Conservation (phyloP, 2,888 invertebrate genomes). For the Liopterus haemorrhoidalis region DNA sequence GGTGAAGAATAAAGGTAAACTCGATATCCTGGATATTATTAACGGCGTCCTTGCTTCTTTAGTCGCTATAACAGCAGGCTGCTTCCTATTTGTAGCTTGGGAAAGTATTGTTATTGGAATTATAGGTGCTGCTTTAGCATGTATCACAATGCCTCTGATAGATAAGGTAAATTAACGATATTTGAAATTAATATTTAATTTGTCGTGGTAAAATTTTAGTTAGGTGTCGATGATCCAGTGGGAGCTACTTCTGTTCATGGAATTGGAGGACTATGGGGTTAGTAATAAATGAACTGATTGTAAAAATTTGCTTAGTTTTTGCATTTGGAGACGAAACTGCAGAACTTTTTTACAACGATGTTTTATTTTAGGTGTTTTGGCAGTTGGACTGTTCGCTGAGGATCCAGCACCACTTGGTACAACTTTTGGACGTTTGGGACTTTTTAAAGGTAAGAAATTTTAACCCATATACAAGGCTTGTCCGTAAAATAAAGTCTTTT, state of each 20-base stretch:
- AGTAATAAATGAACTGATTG: too few species aligned
- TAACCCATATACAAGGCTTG: neutral
- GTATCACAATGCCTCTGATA: conserved; percentile 65
- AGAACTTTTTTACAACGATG: neutral
- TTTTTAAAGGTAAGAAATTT: conserved; percentile 61
- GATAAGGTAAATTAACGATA: conserved; percentile 49
- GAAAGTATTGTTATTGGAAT: conserved; percentile 77
- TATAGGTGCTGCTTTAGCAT: conserved; percentile 70
- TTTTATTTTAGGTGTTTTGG: conserved; percentile 64
- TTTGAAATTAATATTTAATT: neutral
- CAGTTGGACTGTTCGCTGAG: conserved; percentile 85
- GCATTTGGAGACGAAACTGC: neutral
- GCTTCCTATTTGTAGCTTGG: conserved; percentile 77
- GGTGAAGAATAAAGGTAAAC: conserved; percentile 59
- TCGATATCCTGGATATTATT: conserved; percentile 80
- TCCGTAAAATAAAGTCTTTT: neutral
- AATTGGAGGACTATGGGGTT: conserved; percentile 67
- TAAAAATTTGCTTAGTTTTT: neutral
- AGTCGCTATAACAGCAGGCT: conserved; percentile 84
- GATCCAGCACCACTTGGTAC: conserved; percentile 75
- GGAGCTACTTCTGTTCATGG: conserved; percentile 88
- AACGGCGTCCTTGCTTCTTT: conserved; percentile 83
- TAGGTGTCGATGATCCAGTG: conserved; percentile 84
- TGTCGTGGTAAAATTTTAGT: conserved; percentile 34
- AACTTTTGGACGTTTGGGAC: conserved; percentile 68